These are phyloP conservation scores for Pipistrellus nathusii DNA, from an alignment of 2,797 vertebrate genomes.

Conservation along the genomic window DNA sequence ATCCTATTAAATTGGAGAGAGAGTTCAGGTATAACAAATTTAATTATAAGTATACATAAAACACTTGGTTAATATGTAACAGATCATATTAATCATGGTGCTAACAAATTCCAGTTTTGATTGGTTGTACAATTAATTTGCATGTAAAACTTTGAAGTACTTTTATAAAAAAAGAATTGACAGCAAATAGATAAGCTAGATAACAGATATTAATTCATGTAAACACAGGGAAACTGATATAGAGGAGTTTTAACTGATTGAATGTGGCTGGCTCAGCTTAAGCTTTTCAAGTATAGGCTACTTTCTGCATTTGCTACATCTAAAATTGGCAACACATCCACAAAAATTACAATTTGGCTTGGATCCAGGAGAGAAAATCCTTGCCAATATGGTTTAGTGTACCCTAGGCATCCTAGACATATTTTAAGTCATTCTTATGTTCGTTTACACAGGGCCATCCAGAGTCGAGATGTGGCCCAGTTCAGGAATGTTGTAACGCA, in stretches of 20 bases:
- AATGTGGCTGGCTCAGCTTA: not conserved
- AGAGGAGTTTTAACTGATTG: slow-evolving; percentile 28
- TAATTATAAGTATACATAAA: slow-evolving; percentile 26
- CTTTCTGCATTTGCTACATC: not conserved
- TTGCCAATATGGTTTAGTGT: slow-evolving; percentile 44
- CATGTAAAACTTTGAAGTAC: not conserved
- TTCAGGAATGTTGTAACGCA: slow-evolving; percentile 88
- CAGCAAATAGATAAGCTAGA: slow-evolving; percentile 14
- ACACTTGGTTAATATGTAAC: not conserved
- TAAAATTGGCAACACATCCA: not conserved
- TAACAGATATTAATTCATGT: not conserved
- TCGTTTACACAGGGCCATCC: slow-evolving; percentile 82
- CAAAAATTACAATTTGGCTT: slow-evolving; percentile 20
- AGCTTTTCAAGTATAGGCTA: slow-evolving; percentile 37
- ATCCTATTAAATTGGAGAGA: slow-evolving; percentile 10
- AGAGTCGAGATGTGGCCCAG: slow-evolving; percentile 88
- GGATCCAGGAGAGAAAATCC: not conserved
- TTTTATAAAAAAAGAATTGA: slow-evolving; percentile 58
- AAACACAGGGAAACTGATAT: not conserved
- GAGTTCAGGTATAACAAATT: not conserved
- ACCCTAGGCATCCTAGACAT: slow-evolving; percentile 32
- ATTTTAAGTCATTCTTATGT: slow-evolving; percentile 51
- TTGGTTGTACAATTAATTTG: not conserved
- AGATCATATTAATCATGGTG: not conserved
- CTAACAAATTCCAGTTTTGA: slow-evolving; percentile 19